Evolutionary conservation across 2,888 invertebrate species (phyloP), one percentile per base, ranked within the genome.

Genomic region (Syrphus vitripennis): DNA sequence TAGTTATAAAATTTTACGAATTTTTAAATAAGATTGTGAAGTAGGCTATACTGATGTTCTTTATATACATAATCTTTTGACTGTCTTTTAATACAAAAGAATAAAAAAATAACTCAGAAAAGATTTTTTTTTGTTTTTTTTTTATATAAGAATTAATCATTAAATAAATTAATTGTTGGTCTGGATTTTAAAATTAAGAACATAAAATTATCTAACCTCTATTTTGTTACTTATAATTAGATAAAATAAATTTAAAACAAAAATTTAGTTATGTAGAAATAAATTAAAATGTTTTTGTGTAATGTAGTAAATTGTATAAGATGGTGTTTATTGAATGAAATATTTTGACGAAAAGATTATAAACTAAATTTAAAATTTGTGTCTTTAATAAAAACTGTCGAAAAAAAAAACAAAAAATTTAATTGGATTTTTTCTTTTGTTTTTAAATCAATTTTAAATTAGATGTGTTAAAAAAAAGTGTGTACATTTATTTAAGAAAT

Each of bases 351-450:
- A 77, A 67, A 59, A 34, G 9, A 45, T 53, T 59, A 81, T 24
- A 55, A 57, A 48, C 2, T 14, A 81, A 42, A 61, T 63, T 76
- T 81, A 57, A 61, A 76, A 82, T 72, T 82, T 82, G 77, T 83
- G 82, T 83, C 82, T 83, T 83, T 53, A 83, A 78, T 72, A 83
- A 83, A 83, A 83, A 71, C 50, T 78, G 78, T 83, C 71, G n/a
- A 65, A 63, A 65, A 61, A 69, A 5, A 2, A 34, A 0, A 0
- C 14, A 59, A 45, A 12, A 10, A 2, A 42, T 9, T 16, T 42
- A 16, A 3, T 16, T n/a, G n/a, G 42, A 42, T 0, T 3, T 42
- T 42, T 19, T 45, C 1, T 45, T 16, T 45, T 0, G 4, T 19
- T 45, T 45, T 45, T 0, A 16, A 16, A 42, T 7, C 6, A 3